Conservation (phyloP, 1,140 invertebrate genomes). For the Tetragonula clypearis region DNA sequence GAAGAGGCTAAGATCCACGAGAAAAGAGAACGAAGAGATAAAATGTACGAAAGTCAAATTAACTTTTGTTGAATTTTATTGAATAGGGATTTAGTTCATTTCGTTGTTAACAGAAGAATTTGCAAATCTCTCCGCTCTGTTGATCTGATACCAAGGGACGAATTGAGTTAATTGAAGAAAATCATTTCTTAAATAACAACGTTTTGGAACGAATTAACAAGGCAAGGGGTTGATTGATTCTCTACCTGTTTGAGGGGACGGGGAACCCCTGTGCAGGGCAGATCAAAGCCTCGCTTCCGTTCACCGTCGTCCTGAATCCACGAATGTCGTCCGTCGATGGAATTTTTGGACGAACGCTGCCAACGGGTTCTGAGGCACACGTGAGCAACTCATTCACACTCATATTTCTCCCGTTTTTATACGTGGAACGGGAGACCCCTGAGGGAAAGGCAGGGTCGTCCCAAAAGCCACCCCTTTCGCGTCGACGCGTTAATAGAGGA, state of each 20-base stretch:
- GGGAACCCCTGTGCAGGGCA: conserved; percentile 87
- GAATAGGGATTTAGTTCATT: no score
- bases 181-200: no score
- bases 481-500: neutral
- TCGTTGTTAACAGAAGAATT: no score
- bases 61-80: no score
- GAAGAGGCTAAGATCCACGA: no score
- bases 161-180: no score
- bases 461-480: neutral
- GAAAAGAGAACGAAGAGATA: no score
- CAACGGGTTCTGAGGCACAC: conserved; percentile 76
- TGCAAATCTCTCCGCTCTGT: no score
- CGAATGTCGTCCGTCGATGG: conserved; percentile 78
- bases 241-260: conserved; percentile 84
- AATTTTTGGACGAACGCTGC: conserved; percentile 80
- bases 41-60: no score
- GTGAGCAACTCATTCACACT: neutral
- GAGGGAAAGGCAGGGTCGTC: neutral
- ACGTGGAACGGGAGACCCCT: conserved; percentile 54
- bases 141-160: no score
- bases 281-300: conserved; percentile 80
- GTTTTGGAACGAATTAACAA: no score
- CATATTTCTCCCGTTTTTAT: neutral
- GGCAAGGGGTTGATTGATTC: neutral
- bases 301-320: conserved; percentile 74